Base-by-base conservation (phyloP, 2,113 vertebrate genomes). In the Poecile atricapillus region DNA sequence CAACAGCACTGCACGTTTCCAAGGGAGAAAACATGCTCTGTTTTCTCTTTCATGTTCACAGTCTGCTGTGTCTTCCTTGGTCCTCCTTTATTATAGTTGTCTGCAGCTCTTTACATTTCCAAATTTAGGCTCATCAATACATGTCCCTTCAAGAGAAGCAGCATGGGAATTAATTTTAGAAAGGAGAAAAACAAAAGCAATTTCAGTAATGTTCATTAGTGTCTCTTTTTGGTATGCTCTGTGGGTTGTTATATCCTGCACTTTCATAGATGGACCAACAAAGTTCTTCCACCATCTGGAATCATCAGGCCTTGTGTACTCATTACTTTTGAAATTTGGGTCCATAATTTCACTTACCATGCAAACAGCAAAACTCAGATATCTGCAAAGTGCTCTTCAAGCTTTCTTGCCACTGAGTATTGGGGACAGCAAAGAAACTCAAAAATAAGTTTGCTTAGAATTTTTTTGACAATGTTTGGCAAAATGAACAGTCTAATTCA, bases 121-220 rank as follows among this genome's bases (percentile, higher is more conserved):
- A 85, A 59, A 74, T 77, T 71, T 77, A 58, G 16, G 5, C 5
- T 82, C 13, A 37, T 39, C 11, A 63, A 63, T 58, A 30, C 7
- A 25, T 0, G 0, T 10, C 2, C 9, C 25, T 28, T 24, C 22
- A 39, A 35, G 50, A 91, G 21, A 6, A 25, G 5, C 20, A 58
- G 33, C 71, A n/a, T 11, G 16, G 3, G 2, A 59, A 21, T 13
- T 31, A 64, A 69, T 69, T 76, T 80, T 44, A 93, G 59, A 77
- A 76, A 39, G 25, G 30, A 82, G 33, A 20, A 82, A 73, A 81
- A 19, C 35, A 62, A 35, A 80, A 11, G 25, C 7, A 7, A 63
- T 90, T 83, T 77, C 52, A 37, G 20, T 49, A 30, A 64, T 41
- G 22, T 41, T 63, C 35, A 55, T 41, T 39, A 11, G 9, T 55